Evolutionary conservation across 2,888 invertebrate species (phyloP).

Genomic region (Callyntrura sp.): DNA sequence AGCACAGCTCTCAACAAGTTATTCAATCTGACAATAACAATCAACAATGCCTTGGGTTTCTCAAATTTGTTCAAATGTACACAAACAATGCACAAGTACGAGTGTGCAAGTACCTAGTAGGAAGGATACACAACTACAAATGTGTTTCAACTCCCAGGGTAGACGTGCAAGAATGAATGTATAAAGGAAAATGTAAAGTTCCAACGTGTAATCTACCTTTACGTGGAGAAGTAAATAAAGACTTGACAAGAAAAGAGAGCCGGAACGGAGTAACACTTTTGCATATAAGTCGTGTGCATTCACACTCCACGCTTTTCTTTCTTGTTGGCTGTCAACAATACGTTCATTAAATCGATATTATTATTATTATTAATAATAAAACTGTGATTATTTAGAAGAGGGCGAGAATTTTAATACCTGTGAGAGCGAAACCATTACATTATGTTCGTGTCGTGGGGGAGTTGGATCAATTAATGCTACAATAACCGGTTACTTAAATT

Average conservation of each 20-base stretch:
- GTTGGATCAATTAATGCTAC: neutral
- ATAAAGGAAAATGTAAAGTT: neutral
- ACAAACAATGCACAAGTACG: neutral
- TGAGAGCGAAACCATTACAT: conserved; percentile 72
- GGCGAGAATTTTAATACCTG: conserved; percentile 74
- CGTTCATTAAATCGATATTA: conserved; percentile 66
- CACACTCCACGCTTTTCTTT: neutral
- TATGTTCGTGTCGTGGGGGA: neutral
- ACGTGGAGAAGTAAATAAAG: neutral
- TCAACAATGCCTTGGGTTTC: conserved; percentile 41
- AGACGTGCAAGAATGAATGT: neutral
- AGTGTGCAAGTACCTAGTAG: neutral
- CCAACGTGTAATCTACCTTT: neutral
- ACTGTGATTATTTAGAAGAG: neutral
- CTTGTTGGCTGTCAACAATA: conserved; percentile 44
- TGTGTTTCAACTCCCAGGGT: neutral
- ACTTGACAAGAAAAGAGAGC: neutral
- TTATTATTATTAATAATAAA: conserved; percentile 4
- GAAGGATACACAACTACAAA: neutral
- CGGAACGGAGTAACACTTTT: conserved; percentile 14
- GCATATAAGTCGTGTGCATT: neutral
- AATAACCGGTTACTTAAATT: neutral
- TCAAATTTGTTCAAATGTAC: neutral
- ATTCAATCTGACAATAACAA: conserved; percentile 39
- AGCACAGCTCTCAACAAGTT: conserved; percentile 51